Conservation (phyloP, 2,113 vertebrate species). For the Labeo rohita region DNA sequence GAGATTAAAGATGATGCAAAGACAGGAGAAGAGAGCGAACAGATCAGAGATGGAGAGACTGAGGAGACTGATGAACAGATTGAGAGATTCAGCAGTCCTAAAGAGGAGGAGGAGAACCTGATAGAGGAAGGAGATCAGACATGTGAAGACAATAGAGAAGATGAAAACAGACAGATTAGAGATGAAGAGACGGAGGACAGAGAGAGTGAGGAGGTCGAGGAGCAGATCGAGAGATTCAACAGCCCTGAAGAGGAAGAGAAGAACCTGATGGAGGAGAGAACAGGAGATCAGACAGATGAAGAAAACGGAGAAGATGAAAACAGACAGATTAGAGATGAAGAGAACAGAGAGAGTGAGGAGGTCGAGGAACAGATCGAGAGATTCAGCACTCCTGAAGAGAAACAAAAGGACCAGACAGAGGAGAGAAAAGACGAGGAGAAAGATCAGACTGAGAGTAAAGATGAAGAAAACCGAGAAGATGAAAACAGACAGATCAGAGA, state of each 20-base stretch:
- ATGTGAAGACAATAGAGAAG: not conserved
- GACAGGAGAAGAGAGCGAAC: too few species aligned
- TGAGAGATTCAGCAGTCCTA: too few species aligned
- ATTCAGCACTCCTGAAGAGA: not conserved
- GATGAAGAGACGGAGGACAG: not conserved
- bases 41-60: too few species aligned
- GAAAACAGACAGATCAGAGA: too few species aligned
- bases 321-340: too few species aligned
- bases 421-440: not conserved
- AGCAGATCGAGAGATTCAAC: not conserved
- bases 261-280: not conserved
- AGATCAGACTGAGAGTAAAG: not conserved
- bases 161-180: not conserved
- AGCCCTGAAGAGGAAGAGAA: not conserved
- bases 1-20: too few species aligned
- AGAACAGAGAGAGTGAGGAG: not conserved
- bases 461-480: too few species aligned
- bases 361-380: not conserved
- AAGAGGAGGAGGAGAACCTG: too few species aligned
- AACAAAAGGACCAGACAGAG: not conserved
- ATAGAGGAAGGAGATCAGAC: too few species aligned
- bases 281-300: too few species aligned
- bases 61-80: too few species aligned
- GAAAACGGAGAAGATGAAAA: too few species aligned
- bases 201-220: not conserved